Base-by-base conservation (phyloP, 2,113 vertebrate genomes). In the Bujurquina vittata region DNA sequence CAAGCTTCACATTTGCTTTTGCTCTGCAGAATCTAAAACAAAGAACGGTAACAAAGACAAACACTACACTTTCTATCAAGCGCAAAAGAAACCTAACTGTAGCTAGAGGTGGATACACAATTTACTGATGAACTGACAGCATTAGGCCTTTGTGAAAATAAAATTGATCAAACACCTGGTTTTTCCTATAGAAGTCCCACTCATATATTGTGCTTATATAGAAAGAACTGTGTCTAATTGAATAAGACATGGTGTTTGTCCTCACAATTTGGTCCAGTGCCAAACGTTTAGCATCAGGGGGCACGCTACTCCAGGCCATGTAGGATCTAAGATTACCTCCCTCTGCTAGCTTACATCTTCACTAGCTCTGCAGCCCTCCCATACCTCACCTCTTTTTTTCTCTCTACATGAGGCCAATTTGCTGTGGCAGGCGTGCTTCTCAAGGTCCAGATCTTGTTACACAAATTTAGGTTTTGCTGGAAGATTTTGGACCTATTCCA, bases 401-500 rank as follows among this genome's bases (percentile, higher is more conserved):
- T 93, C 92, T 79, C 93, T 69, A 90, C 94, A 94, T 92, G 91
- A 94, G 81, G 88, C 89, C 95, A 95, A 95, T 95, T 96, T 96
- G 93, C 95, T 94, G 92, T 96, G 95, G 95, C 94, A 95, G 91
- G 89, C 93, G 58, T 88, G 92, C 85, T 72, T 95, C 93, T 94
- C 88, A 80, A 89, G 85, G 94, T 94, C 93, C 91, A 94, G 93
- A 95, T 96, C 93, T 91, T 93, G 92, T 96, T 95, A 95, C 94
- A 93, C 92, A 93, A 95, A 94, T 94, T 92, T 95, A 85, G 92
- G 87, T 89, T 91, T 94, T 94, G 89, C 87, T 81, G 43, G 83
- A 91, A 89, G 87, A 88, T 94, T 94, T 89, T 94, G 94, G 92
- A 93, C 57, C 37, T 18, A n/a, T 52, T 95, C 94, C 93, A 94